Evolutionary conservation across 2,888 invertebrate genomes (phyloP), one percentile per base, ranked within the genome.

Genomic region (Netelia fuscicornis): DNA sequence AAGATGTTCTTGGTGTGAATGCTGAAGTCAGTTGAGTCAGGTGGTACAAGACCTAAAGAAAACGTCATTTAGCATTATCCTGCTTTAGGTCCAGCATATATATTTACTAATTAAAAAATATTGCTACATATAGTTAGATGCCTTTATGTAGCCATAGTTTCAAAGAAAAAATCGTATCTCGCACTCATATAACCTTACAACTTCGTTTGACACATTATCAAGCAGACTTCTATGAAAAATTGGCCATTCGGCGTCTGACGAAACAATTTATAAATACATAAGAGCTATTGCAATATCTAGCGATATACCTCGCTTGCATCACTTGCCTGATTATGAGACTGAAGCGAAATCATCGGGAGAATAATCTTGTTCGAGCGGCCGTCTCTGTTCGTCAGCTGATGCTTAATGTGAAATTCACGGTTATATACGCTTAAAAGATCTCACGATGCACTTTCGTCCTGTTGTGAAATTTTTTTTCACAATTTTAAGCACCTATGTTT

Each of bases 241-340:
- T 71, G 64, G 75, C 62, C 23, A 60, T 8, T 70, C 67, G 67
- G 17, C 25, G 13, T 75, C n/a, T 81, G 30, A 74, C 52, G 75
- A 86, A 76, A 48, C 13, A 42, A 52, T 68, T 68, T 44, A 80
- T 68, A 85, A 65, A 77, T 75, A 84, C 67, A 56, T 52, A 60
- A 68, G 67, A 75, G 65, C 80, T 72, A 75, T 70, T 83, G 81
- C 84, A 64, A 11, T 48, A 71, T 58, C 56, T 56, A 44, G 74
- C 48, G 30, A 60, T 37, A 54, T 56, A 25, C 37, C 23, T 52
- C 10, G 76, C 82, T 88, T 88, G 87, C 86, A 85, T 87, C 88
- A 89, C 89, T 70, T 88, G 91, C 93, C 92, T 93, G 93, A 88
- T 93, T 93, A 83, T 93, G 92, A 83, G 91, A 91, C 84, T 93